Percentiles rank a stretch among this genome's conserved stretches.
phyloP scores from a whole-genome alignment of 2,797 vertebrate genomes.

The Podarcis siculus region DNA sequence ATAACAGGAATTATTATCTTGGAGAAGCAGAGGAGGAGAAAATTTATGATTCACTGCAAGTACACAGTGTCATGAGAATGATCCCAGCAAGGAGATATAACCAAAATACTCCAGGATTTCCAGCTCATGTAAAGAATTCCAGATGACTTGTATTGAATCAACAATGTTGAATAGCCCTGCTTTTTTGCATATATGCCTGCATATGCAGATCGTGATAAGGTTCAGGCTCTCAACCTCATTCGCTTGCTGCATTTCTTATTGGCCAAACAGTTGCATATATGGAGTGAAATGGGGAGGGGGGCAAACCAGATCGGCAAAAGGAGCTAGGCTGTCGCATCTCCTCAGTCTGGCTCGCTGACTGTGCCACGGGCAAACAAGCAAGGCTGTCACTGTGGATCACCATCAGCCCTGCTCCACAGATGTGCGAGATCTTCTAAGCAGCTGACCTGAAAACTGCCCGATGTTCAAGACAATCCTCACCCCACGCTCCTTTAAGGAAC shows the following conservation, averaged over 20 bases:
- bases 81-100: background rate
- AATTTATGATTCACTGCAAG: background rate
- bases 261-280: background rate
- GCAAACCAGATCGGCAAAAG: background rate
- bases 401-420: constrained; percentile 43
- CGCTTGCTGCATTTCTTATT: background rate
- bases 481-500: background rate
- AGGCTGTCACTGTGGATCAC: constrained; percentile 57
- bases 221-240: background rate
- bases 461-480: background rate
- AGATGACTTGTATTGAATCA: background rate
- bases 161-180: background rate
- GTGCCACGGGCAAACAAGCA: constrained; percentile 38
- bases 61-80: background rate
- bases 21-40: background rate
- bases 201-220: background rate
- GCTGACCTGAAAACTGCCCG: constrained; percentile 36
- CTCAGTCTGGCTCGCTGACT: constrained; percentile 29
- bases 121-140: background rate
- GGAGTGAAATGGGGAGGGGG: constrained; percentile 1
- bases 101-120: background rate
- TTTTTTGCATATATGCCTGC: background rate
- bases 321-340: constrained; percentile 43
- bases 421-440: constrained; percentile 27
- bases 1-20: background rate